These are phyloP conservation scores for Thymelicus sylvestris DNA, from an alignment of 2,888 invertebrate species.

Conservation along the genomic window DNA sequence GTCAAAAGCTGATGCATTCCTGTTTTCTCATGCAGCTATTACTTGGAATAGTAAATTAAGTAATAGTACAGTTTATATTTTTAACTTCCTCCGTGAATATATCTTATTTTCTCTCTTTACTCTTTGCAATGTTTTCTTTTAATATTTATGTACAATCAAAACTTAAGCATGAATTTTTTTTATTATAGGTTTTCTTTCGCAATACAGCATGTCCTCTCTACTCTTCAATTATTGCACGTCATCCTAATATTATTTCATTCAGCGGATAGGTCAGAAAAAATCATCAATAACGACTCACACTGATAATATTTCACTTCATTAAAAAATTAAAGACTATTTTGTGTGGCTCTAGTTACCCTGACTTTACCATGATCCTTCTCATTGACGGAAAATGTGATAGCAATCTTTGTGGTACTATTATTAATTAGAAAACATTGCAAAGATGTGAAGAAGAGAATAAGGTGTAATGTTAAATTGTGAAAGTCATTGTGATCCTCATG, in stretches of 20 bases:
- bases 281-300: slow-evolving; percentile 50
- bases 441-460: slow-evolving; percentile 50
- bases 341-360: slow-evolving; percentile 69
- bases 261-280: slow-evolving; percentile 55
- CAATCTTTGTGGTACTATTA: not conserved
- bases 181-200: slow-evolving; percentile 51
- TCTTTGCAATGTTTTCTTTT: slow-evolving; percentile 84
- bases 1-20: not conserved
- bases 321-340: slow-evolving; percentile 69
- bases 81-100: slow-evolving; percentile 46
- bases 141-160: slow-evolving; percentile 49
- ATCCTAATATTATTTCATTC: slow-evolving; percentile 39
- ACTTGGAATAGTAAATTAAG: slow-evolving; percentile 11
- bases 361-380: slow-evolving; percentile 46
- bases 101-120: slow-evolving; percentile 55
- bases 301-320: slow-evolving; percentile 51
- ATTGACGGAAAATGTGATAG: slow-evolving; percentile 37
- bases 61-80: not conserved
- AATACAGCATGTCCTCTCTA: slow-evolving; percentile 57
- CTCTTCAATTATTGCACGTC: slow-evolving; percentile 39
- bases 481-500: slow-evolving; percentile 40
- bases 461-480: slow-evolving; percentile 36
- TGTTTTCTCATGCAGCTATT: slow-evolving; percentile 11
- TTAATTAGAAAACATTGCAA: slow-evolving; percentile 80
- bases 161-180: slow-evolving; percentile 55